Conservation (phyloP, 2,888 invertebrate species). For the Dryocosmus kuriphilus region DNA sequence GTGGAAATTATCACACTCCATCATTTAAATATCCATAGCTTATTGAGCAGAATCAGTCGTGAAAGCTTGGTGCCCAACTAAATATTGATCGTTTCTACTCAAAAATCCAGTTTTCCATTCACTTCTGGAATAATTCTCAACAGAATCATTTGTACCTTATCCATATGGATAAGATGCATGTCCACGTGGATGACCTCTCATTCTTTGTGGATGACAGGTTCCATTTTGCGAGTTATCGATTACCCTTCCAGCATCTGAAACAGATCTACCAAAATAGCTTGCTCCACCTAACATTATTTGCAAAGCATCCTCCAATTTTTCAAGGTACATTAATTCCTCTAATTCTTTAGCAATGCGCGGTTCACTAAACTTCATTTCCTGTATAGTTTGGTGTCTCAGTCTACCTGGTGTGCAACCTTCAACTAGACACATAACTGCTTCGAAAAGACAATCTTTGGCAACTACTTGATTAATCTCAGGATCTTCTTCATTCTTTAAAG, state of each 20-base stretch:
- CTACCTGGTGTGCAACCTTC: constrained; percentile 41
- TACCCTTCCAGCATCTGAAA: constrained; percentile 52
- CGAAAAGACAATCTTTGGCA: constrained; percentile 65
- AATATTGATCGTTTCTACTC: constrained; percentile 60
- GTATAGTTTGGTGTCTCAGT: constrained; percentile 51
- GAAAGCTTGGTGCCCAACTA: constrained; percentile 58
- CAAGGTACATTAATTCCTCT: constrained; percentile 40
- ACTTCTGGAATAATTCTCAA: constrained; percentile 62
- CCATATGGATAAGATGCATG: constrained; percentile 61
- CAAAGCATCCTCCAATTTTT: constrained; percentile 44
- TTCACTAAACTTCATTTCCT: constrained; percentile 44
- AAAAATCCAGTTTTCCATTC: constrained; percentile 64
- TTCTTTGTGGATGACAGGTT: constrained; percentile 40
- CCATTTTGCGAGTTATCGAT: constrained; percentile 64
- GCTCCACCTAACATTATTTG: constrained; percentile 65
- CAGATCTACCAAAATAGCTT: constrained; percentile 57
- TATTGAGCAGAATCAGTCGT: constrained; percentile 26
- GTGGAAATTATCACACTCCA: constrained; percentile 52
- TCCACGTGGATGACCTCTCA: constrained; percentile 65
- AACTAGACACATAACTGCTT: constrained; percentile 60
- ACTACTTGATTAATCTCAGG: constrained; percentile 42
- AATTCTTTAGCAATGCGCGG: constrained; percentile 50
- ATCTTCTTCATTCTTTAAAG: constrained; percentile 53
- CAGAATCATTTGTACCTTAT: constrained; percentile 54
- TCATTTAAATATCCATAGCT: constrained; percentile 60